Percentiles rank a stretch among this genome's conserved stretches.
Conservation (phyloP, 2,888 invertebrate species). For the Deilephila porcellus region DNA sequence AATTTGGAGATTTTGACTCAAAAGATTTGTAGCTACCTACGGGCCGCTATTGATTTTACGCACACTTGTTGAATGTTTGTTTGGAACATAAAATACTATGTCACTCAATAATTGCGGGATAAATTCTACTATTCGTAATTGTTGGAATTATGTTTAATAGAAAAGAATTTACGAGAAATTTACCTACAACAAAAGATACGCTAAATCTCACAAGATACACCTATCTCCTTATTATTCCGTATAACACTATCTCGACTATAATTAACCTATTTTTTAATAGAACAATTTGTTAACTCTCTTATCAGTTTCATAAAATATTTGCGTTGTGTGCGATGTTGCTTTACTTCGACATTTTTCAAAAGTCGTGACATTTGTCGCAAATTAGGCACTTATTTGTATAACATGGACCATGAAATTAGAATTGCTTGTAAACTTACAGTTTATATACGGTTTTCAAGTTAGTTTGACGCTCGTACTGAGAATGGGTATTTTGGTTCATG, state of each 20-base stretch:
- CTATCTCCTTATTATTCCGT: not conserved
- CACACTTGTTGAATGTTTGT: constrained; percentile 76
- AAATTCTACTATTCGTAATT: not conserved
- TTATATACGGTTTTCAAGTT: constrained; percentile 5
- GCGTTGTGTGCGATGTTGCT: constrained; percentile 56
- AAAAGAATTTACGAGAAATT: not conserved
- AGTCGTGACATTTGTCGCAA: constrained; percentile 48
- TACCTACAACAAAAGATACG: too few relatives aligned
- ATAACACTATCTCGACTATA: constrained; percentile 34
- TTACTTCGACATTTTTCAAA: constrained; percentile 39
- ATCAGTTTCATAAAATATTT: constrained; percentile 50
- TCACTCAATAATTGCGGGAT: constrained; percentile 37
- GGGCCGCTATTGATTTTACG: constrained; percentile 44
- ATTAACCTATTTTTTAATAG: constrained; percentile 45
- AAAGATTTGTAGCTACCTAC: not conserved
- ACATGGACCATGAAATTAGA: constrained; percentile 24
- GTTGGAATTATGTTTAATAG: not conserved
- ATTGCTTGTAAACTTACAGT: constrained; percentile 15
- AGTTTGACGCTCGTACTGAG: not conserved
- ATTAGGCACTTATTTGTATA: constrained; percentile 36
- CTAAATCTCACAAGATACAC: too few relatives aligned
- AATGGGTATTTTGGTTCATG: not conserved
- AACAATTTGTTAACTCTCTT: constrained; percentile 42
- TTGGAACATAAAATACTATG: constrained; percentile 39
- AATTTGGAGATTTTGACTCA: constrained; percentile 1